These are phyloP conservation scores for Polypterus bichir DNA, from an alignment of 2,113 vertebrate species.

Conservation along the genomic window DNA sequence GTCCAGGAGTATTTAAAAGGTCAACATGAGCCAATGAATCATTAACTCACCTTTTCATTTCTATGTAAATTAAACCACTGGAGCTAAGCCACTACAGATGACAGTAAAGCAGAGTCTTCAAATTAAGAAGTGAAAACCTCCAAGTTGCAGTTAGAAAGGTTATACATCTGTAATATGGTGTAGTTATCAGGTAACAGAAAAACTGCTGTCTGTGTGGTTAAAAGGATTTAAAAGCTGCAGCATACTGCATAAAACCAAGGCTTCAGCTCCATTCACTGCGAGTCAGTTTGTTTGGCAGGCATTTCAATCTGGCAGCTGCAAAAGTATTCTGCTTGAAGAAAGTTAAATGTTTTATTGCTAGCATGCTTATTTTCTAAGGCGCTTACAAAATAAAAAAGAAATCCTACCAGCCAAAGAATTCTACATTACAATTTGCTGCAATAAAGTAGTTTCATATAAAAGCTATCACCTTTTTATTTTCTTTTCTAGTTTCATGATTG, in stretches of 20 bases:
- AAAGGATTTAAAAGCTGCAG: too few relatives aligned
- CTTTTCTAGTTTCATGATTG: too few relatives aligned
- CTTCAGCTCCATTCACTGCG: neutral
- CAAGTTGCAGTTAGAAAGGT: too few relatives aligned
- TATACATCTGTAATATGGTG: too few relatives aligned
- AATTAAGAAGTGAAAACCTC: too few relatives aligned
- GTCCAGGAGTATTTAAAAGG: constrained; percentile 59
- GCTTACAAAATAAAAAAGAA: constrained; percentile 11
- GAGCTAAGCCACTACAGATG: constrained; percentile 7
- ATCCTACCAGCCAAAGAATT: neutral
- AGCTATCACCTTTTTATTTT: too few relatives aligned
- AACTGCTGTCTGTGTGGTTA: too few relatives aligned
- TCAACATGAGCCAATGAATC: constrained; percentile 65
- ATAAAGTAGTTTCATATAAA: too few relatives aligned
- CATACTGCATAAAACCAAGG: constrained; percentile 10
- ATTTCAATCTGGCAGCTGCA: constrained; percentile 16
- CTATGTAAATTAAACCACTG: constrained; percentile 53
- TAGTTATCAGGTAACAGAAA: too few relatives aligned
- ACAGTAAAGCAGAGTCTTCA: too few relatives aligned
- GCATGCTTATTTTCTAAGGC: constrained; percentile 16
- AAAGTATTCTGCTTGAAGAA: constrained; percentile 23
- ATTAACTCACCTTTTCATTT: constrained; percentile 70
- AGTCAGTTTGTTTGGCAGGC: constrained; percentile 18
- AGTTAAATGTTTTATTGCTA: neutral
- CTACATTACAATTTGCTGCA: too few relatives aligned